Conservation (phyloP, 2,797 vertebrate species). For the Clamator glandarius region DNA sequence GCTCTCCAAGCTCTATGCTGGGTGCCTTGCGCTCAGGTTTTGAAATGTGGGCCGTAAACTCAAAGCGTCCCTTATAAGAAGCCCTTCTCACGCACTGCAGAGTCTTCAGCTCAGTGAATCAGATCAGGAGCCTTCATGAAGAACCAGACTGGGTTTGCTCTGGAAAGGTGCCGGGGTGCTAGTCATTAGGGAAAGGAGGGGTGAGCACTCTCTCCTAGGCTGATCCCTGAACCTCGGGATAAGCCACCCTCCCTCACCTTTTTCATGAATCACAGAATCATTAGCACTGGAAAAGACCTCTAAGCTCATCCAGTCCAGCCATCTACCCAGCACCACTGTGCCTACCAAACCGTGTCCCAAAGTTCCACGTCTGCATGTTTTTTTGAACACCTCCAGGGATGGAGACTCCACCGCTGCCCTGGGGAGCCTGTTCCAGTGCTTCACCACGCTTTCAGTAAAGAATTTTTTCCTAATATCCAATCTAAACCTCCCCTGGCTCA, state of each 20-base stretch:
- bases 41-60: neutral
- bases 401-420: too few species aligned
- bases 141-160: neutral
- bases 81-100: neutral
- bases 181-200: conserved; percentile 5
- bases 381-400: too few species aligned
- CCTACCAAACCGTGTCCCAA: too few species aligned
- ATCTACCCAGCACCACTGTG: too few species aligned
- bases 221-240: neutral
- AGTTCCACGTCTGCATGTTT: too few species aligned
- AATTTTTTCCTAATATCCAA: too few species aligned
- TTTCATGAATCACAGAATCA: neutral
- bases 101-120: neutral
- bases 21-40: neutral
- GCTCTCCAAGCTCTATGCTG: neutral
- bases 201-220: neutral
- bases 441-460: too few species aligned
- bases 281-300: too few species aligned
- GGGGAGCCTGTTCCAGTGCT: too few species aligned
- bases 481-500: too few species aligned
- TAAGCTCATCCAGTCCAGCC: too few species aligned
- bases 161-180: neutral
- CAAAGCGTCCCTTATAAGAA: neutral
- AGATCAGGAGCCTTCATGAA: neutral
- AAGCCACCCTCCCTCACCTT: neutral